Conservation (phyloP, 2,888 invertebrate species). For the Cataglyphis livida region DNA sequence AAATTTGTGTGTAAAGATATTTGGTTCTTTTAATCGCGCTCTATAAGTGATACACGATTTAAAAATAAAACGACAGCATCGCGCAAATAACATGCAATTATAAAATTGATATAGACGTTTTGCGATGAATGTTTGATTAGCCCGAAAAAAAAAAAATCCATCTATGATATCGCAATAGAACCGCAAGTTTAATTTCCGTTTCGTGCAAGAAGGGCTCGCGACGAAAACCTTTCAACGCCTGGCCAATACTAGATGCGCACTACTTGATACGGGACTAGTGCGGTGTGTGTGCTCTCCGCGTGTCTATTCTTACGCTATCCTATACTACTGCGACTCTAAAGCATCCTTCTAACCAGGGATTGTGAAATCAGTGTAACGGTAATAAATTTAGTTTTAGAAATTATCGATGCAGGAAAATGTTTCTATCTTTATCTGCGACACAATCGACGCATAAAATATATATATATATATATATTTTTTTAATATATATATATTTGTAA, state of each 20-base stretch:
- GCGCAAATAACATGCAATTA: neutral
- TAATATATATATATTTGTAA: neutral
- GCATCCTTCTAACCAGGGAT: constrained; percentile 58
- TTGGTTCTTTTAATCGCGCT: neutral
- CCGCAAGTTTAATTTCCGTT: neutral
- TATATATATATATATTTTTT: too few species aligned
- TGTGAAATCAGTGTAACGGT: neutral
- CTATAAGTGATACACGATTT: neutral
- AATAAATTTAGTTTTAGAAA: neutral
- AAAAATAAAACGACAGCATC: neutral
- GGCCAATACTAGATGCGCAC: constrained; percentile 79
- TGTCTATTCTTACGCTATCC: constrained; percentile 66
- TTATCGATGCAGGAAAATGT: neutral
- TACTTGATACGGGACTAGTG: constrained; percentile 72
- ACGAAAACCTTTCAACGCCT: constrained; percentile 69
- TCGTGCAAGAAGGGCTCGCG: constrained; percentile 2
- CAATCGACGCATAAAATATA: neutral
- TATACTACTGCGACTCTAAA: constrained; percentile 67
- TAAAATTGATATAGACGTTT: neutral
- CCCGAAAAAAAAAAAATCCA: neutral
- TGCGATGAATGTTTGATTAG: neutral
- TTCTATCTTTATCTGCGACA: neutral
- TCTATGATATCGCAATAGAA: neutral
- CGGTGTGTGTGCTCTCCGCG: constrained; percentile 50
- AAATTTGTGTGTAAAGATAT: neutral